Conservation (phyloP, 2,113 vertebrate genomes). For the Dicentrarchus labrax region DNA sequence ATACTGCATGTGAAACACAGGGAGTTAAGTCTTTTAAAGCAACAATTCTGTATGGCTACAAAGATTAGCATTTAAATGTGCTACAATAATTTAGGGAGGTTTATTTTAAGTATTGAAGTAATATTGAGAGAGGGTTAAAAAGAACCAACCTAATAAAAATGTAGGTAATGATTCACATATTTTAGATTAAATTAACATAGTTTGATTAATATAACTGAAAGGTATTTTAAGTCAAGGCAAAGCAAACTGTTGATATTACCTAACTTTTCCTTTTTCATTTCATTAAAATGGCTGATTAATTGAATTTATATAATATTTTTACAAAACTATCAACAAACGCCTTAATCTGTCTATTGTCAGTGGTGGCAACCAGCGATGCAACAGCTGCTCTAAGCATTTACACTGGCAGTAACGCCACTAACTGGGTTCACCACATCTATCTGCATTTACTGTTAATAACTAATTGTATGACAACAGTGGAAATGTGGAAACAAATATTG, state of each 20-base stretch:
- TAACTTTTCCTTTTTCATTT: too few species aligned
- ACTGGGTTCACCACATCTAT: neutral
- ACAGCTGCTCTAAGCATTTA: neutral
- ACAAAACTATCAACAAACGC: too few species aligned
- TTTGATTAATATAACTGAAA: too few species aligned
- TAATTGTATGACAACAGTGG: neutral
- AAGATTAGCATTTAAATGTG: neutral
- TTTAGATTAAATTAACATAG: neutral
- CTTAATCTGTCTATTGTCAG: neutral
- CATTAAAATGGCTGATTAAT: too few species aligned
- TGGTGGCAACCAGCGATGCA: neutral
- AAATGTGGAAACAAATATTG: neutral
- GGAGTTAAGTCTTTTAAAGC: constrained; percentile 2
- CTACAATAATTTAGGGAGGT: neutral
- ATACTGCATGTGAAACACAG: constrained; percentile 7
- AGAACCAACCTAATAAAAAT: too few species aligned
- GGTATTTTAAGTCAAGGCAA: too few species aligned
- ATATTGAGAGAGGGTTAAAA: neutral
- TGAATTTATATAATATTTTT: too few species aligned
- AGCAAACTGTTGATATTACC: too few species aligned
- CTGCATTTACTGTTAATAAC: neutral
- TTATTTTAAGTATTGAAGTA: neutral
- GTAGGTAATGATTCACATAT: neutral
- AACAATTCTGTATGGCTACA: neutral
- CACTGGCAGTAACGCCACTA: too few species aligned